phyloP scores from a whole-genome alignment of 2,888 invertebrate genomes.

The Dascillus cervinus region DNA sequence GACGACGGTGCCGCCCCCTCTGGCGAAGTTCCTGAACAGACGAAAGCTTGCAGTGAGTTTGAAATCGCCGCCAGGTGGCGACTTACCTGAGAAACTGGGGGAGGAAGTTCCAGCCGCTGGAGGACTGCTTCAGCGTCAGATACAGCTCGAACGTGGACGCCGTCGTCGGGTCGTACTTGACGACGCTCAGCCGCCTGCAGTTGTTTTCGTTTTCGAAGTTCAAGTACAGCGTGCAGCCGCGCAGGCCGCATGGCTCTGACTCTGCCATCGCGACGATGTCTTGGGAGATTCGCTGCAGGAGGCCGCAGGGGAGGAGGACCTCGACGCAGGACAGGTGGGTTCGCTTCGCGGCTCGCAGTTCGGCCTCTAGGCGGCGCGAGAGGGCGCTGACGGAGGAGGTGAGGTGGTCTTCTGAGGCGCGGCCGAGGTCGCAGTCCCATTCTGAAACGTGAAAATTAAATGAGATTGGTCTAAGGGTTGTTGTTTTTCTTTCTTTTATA shows the following conservation, averaged over 20 bases:
- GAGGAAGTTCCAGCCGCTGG: slow-evolving; percentile 77
- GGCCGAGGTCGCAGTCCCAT: slow-evolving; percentile 35
- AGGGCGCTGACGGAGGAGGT: slow-evolving; percentile 54
- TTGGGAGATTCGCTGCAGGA: slow-evolving; percentile 69
- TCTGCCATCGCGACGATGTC: slow-evolving; percentile 78
- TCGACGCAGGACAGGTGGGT: slow-evolving; percentile 76
- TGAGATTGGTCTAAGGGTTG: background rate
- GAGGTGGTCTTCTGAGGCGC: slow-evolving; percentile 33
- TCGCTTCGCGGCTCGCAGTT: slow-evolving; percentile 72
- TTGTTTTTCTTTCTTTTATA: too few species aligned
- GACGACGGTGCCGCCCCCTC: slow-evolving; percentile 76
- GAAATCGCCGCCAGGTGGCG: background rate
- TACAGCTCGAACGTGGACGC: slow-evolving; percentile 86
- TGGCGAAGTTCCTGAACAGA: slow-evolving; percentile 68
- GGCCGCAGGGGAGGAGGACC: slow-evolving; percentile 76
- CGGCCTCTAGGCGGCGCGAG: slow-evolving; percentile 67
- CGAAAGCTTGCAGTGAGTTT: slow-evolving; percentile 18
- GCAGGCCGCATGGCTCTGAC: slow-evolving; percentile 81
- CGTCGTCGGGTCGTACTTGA: slow-evolving; percentile 78
- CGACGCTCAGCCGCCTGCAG: slow-evolving; percentile 64
- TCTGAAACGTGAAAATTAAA: slow-evolving; percentile 23
- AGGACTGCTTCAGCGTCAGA: slow-evolving; percentile 77
- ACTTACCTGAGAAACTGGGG: slow-evolving; percentile 84
- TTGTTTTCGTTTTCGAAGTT: slow-evolving; percentile 66
- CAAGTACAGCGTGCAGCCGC: slow-evolving; percentile 80